Base-by-base conservation (phyloP, 2,113 vertebrate genomes). In the Pedionomus torquatus region DNA sequence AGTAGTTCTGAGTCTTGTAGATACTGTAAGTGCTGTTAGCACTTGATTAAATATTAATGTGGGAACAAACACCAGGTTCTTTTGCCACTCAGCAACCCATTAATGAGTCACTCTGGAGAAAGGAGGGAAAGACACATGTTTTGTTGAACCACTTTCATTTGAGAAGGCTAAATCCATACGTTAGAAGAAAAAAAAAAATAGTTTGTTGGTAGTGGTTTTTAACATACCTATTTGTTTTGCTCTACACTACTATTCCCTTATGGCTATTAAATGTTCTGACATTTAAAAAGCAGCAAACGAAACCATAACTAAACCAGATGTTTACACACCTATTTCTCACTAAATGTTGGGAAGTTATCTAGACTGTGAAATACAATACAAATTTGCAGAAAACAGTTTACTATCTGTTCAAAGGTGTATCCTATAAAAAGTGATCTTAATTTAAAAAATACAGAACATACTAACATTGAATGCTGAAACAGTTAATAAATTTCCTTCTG, bases 21-120 rank as follows among this genome's bases (percentile, higher is more conserved):
- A 66, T 72, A 55, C 64, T 54, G 51, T 43, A 85, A 88, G 80
- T 71, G 60, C 85, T 89, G 69, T 87, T 95, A 69, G 60, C 83
- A 75, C 87, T 84, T 92, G 78, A 94, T 95, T 81, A 93, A 91
- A 81, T 79, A 84, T 91, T 93, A 93, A 43, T 74, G 46, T 87
- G 78, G 44, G 41, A 94, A 96, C 7, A 52, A 96, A 69, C 43
- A 63, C 26, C 37, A 83, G 66, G 43, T 54, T 85, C 77, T 90
- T 91, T 72, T 43, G 28, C 78, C 77, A 96, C 60, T 97, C 61
- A 89, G 46, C 51, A 90, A 87, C 31, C 30, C 20, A 61, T 80
- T 93, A 74, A 83, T 69, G 78, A 82, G 28, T 81, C 61, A 66
- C 60, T 51, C 37, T 25, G 21, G 89, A 96, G 71, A 86, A 76